These are phyloP conservation scores for Patella depressa DNA, from an alignment of 2,888 invertebrate species.

Conservation along the genomic window DNA sequence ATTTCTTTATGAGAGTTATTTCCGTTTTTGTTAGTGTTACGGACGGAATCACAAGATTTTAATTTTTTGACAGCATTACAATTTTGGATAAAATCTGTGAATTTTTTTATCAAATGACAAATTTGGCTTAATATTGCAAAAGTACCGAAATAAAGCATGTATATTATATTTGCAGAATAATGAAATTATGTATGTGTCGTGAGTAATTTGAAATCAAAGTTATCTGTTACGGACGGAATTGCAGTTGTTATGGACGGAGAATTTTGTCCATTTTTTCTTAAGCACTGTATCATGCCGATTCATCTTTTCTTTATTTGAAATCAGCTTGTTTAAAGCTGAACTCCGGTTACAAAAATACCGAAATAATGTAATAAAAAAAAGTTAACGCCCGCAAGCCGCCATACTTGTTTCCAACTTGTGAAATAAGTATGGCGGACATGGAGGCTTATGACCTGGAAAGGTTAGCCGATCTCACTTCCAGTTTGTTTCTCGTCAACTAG, in stretches of 20 bases:
- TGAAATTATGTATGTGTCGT: not conserved
- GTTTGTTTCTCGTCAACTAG: no score
- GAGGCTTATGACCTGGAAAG: no score
- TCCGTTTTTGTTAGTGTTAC: not conserved
- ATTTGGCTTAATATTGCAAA: not conserved
- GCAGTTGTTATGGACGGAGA: constrained; percentile 7
- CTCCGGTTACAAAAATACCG: no score
- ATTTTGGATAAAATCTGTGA: not conserved
- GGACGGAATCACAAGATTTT: not conserved
- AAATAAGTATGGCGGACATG: no score
- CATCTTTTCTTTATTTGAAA: not conserved
- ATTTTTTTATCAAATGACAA: not conserved
- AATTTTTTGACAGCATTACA: not conserved
- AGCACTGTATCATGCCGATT: not conserved
- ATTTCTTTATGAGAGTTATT: not conserved
- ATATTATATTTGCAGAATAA: not conserved
- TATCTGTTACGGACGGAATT: not conserved
- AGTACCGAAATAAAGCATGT: not conserved
- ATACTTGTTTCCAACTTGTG: no score
- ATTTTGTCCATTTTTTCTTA: not conserved
- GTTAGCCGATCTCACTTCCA: no score
- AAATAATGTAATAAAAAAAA: no score
- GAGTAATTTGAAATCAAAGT: not conserved
- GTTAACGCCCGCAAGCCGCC: no score
- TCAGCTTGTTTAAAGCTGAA: not conserved